These are phyloP conservation scores for Lepus timidus DNA, from an alignment of 2,113 vertebrate species.

Conservation along the genomic window DNA sequence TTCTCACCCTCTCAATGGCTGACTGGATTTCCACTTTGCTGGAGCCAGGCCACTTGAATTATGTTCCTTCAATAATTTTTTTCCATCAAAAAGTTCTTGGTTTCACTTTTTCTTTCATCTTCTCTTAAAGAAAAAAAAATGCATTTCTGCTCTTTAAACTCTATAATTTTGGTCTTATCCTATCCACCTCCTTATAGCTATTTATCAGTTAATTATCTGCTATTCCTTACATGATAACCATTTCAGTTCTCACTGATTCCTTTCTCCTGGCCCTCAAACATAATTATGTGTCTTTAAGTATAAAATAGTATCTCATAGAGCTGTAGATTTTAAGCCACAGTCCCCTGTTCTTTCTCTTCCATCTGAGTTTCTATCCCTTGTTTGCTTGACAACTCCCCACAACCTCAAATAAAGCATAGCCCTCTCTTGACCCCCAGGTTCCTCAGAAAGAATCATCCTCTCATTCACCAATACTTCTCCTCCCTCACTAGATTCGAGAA, in stretches of 20 bases:
- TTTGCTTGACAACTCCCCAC: not conserved
- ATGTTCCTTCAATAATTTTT: conserved; percentile 16
- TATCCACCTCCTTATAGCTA: not conserved
- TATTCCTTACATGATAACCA: not conserved
- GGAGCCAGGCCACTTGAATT: not conserved
- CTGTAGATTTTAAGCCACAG: not conserved
- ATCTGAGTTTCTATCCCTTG: not conserved
- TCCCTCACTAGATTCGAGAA: not conserved
- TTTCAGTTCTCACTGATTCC: not conserved
- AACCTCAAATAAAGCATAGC: not conserved
- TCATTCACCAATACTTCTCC: not conserved
- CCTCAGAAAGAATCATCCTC: not conserved
- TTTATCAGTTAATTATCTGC: not conserved
- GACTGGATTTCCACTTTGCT: not conserved
- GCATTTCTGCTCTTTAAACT: not conserved
- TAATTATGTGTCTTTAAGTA: not conserved
- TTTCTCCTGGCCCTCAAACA: not conserved
- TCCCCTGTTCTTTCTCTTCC: conserved; percentile 6
- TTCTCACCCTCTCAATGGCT: not conserved
- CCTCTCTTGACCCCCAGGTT: not conserved
- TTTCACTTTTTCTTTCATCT: conserved; percentile 5
- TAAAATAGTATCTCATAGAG: not conserved
- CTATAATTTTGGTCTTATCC: not conserved
- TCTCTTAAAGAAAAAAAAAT: not conserved
- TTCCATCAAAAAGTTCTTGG: not conserved